Evolutionary conservation across 37 sponge, comb jelly and placozoan genomes (phyloP).

Genomic region (Crambe crambe): DNA sequence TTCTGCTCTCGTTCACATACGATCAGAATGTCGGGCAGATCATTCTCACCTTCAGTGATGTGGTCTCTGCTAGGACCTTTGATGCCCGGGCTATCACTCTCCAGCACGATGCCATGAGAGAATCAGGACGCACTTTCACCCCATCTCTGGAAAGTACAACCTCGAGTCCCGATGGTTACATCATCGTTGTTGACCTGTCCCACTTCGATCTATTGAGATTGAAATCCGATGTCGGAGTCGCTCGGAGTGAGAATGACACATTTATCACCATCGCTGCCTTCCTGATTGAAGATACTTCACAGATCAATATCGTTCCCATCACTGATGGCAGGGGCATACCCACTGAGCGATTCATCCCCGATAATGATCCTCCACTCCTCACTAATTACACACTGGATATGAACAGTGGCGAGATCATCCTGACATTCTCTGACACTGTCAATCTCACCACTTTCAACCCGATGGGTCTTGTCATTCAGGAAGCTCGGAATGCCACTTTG

Average conservation of each 20-base stretch:
- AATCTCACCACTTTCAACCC: conserved; percentile 74
- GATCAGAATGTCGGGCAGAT: conserved; percentile 74
- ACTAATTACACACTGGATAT: conserved; percentile 74
- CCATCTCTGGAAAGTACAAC: conserved; percentile 62
- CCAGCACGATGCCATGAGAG: conserved; percentile 56
- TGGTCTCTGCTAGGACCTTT: conserved; percentile 66
- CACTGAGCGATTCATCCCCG: conserved; percentile 64
- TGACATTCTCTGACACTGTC: conserved; percentile 89
- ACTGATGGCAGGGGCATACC: conserved; percentile 77
- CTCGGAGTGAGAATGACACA: conserved; percentile 62
- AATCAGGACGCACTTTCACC: conserved; percentile 53
- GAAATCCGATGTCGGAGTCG: conserved; percentile 80
- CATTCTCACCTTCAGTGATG: conserved; percentile 88
- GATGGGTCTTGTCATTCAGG: conserved; percentile 54
- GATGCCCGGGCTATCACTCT: conserved; percentile 81
- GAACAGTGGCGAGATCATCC: conserved; percentile 54
- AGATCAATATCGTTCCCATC: conserved; percentile 84
- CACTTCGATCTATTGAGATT: conserved; percentile 80
- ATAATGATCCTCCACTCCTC: conserved; percentile 70
- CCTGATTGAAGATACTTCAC: conserved; percentile 79
- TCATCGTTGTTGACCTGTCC: conserved; percentile 69
- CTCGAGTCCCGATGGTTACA: conserved; percentile 79
- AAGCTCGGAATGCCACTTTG: conserved; percentile 18
- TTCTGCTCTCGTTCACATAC: conserved; percentile 66
- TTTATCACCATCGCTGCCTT: conserved; percentile 80